Conservation (phyloP, 2,797 vertebrate species). For the Peromyscus eremicus region DNA sequence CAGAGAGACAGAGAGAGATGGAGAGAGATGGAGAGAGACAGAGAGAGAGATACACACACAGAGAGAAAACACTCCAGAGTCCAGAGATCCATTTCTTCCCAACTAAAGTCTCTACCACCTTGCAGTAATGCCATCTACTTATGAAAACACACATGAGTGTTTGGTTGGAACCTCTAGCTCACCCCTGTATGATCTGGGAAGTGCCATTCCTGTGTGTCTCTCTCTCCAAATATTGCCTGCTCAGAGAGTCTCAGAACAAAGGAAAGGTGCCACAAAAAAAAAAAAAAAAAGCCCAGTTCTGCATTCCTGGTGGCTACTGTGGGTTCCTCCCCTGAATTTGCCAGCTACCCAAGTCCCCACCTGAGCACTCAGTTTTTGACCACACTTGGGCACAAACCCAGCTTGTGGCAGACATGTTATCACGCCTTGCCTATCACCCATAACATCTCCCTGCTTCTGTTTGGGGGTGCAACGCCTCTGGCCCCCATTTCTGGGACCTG, state of each 20-base stretch:
- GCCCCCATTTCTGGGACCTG: background rate
- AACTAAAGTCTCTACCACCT: background rate
- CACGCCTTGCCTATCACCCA: background rate
- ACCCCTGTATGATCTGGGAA: background rate
- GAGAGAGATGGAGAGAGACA: background rate
- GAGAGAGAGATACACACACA: background rate
- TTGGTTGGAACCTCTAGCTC: background rate
- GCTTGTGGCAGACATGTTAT: background rate
- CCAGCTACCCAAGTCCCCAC: background rate
- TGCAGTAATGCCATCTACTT: background rate
- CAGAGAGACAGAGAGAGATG: no score
- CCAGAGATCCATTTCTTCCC: background rate
- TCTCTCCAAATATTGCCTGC: background rate
- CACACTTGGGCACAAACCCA: background rate
- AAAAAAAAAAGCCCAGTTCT: background rate
- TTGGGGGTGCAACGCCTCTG: background rate
- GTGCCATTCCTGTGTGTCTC: background rate
- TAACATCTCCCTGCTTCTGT: background rate
- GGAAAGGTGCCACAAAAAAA: background rate
- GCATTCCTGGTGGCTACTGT: background rate
- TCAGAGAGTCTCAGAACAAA: background rate
- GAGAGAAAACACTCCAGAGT: background rate
- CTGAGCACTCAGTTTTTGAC: background rate
- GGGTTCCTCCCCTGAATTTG: background rate
- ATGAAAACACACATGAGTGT: background rate